A percentile compares a stretch with the other conserved stretches of the same genome.
Evolutionary conservation across 2,888 invertebrate genomes (phyloP).

Genomic region (Perdita meconis): DNA sequence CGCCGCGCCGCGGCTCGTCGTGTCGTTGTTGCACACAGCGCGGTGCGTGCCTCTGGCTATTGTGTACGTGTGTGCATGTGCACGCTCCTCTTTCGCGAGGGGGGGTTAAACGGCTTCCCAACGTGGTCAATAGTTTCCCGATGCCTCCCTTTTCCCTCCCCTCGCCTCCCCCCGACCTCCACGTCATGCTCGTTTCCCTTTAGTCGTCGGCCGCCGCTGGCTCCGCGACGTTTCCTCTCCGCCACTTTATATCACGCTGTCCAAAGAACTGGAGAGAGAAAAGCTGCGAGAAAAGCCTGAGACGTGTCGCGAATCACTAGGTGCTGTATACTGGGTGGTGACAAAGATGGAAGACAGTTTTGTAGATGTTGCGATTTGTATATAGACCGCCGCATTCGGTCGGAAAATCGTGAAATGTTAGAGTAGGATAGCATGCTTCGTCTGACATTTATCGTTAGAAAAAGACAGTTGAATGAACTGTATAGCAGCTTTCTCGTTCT

Average conservation of each 20-base stretch:
- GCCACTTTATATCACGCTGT: conserved; percentile 71
- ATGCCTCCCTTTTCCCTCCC: conserved; percentile 67
- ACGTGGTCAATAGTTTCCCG: conserved; percentile 81
- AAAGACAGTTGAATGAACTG: no score
- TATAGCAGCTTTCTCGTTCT: no score
- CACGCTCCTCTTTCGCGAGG: conserved; percentile 66
- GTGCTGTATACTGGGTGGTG: no score
- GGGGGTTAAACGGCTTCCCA: conserved; percentile 78
- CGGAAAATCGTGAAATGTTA: no score
- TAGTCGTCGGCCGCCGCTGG: conserved; percentile 59
- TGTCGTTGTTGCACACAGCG: conserved; percentile 55
- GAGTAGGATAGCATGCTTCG: no score
- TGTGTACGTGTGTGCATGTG: conserved; percentile 24
- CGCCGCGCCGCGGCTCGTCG: neutral
- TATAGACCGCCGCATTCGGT: no score
- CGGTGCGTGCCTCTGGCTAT: conserved; percentile 29
- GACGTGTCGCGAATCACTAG: neutral
- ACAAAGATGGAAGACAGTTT: no score
- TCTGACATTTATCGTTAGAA: no score
- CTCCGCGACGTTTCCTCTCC: conserved; percentile 58
- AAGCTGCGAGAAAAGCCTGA: conserved; percentile 10
- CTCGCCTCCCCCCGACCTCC: conserved; percentile 33
- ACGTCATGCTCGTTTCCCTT: conserved; percentile 53
- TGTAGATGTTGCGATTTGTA: no score
- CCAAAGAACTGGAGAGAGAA: conserved; percentile 28